phyloP scores from a whole-genome alignment of 2,113 vertebrate genomes.

The Amazona guildingii region DNA sequence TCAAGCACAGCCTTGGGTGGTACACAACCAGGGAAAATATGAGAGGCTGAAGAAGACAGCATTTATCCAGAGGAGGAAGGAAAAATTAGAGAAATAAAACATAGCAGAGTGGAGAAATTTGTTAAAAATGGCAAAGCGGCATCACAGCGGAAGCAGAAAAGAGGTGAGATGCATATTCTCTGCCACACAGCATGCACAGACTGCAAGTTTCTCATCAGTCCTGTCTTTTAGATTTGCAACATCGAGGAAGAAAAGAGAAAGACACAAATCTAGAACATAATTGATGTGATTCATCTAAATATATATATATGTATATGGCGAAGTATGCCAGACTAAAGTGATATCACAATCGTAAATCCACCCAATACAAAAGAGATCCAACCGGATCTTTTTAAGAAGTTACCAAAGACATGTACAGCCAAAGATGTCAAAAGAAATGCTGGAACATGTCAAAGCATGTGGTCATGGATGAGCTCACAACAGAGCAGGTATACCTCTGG shows the following conservation, averaged over 20 bases:
- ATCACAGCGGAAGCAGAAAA: conserved; percentile 3
- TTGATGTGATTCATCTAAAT: not conserved
- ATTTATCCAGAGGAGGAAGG: not conserved
- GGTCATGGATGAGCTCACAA: not conserved
- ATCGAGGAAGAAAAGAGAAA: not conserved
- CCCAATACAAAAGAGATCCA: not conserved
- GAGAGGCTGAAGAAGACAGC: not conserved
- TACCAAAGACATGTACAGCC: not conserved
- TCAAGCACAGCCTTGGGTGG: not conserved
- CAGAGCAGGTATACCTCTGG: not conserved
- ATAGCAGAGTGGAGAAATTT: not conserved
- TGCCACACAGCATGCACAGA: not conserved
- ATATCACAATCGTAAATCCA: not conserved
- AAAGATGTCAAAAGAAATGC: not conserved
- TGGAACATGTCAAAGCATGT: not conserved
- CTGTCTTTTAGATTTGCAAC: not conserved
- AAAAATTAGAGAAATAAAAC: conserved; percentile 33
- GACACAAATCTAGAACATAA: not conserved
- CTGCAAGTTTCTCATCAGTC: not conserved
- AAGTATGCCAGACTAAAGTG: not conserved
- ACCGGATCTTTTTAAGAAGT: not conserved
- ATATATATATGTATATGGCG: not conserved
- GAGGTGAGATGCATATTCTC: not conserved
- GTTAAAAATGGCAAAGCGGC: conserved; percentile 34
- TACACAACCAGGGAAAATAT: not conserved